Evolutionary conservation across 2,888 invertebrate genomes (phyloP), one percentile per base, ranked within the genome.

Genomic region (Tipula unca): DNA sequence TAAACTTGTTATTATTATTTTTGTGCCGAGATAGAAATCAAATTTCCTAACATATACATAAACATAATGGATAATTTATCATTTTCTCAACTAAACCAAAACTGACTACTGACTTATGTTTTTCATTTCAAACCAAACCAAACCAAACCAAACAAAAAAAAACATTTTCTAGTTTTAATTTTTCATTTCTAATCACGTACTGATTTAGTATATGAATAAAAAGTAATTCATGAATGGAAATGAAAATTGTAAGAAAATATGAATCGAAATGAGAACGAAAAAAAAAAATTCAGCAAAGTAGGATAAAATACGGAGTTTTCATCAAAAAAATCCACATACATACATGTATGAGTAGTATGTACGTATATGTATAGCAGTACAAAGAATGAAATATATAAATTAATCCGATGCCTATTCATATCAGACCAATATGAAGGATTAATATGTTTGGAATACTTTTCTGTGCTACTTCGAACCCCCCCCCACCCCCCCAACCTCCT

Each of bases 131-230:
- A 69, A 25, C 69, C 48, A 54, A 69, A 25, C 69, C 17, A 54
- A 54, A 54, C 5, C n/a, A 17, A 54, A 17, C n/a, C n/a, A n/a
- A n/a, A n/a, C n/a, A 54, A 54, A 54, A 54, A 17, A 3, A 10
- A 25, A 10, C 8, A 10, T 69, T 13, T 69, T 69, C 10, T 25
- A 25, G 8, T 25, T 69, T 69, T 69, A 69, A 69, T 69, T 69
- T 69, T 69, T 69, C 69, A 69, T 69, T 69, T 69, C 69, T 69
- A 69, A 69, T 69, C 69, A 69, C 69, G 69, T 69, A 69, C 69
- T 69, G 69, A 69, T 69, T 69, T 69, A 69, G 69, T 69, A 69
- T 25, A 69, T 69, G 25, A 69, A 69, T 25, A 69, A 69, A 20
- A 69, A 25, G 25, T 69, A 69, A 69, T 69, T 69, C 69, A 69